Evolutionary conservation across 2,888 invertebrate genomes (phyloP), one percentile per base, ranked within the genome.

Genomic region (Drosophila sordidula): DNA sequence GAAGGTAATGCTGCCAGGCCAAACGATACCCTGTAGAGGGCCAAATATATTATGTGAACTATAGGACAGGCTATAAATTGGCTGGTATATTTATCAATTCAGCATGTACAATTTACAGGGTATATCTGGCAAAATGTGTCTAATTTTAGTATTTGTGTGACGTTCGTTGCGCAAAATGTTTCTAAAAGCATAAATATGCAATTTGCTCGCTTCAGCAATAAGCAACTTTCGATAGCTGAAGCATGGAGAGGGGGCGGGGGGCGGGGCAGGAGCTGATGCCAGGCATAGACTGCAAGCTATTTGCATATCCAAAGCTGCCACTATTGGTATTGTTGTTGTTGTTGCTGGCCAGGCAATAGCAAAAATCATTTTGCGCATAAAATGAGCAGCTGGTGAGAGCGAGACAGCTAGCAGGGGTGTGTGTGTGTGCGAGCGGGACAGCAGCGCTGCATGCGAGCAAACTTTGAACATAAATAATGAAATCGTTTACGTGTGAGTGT

Each of bases 111-210:
- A 32, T 34, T 36, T 5, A 34, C 9, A 49, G 63, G 51, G 45
- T 63, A 36, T 41, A 6, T 16, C 3, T 16, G 38, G 22, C 59
- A 58, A 61, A 70, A 67, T 70, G 63, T 74, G 75, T 78, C 59
- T 73, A 78, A 79, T 76, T 81, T 70, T 39, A 16, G 47, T 38
- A 45, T 61, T 57, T 64, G 50, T 67, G 59, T 25, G 62, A 36
- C 32, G 66, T 36, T 52, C 36, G 56, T 46, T 62, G 51, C 66
- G 57, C 56, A 72, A 79, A 78, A 77, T 71, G 61, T 63, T 70
- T 65, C 58, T 50, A 47, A 51, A 64, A 70, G 52, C 73, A 81
- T 81, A 87, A 87, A 81, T 81, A 84, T 79, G 87, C 81, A 87
- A 84, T 83, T 83, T 83, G 70, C 83, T 67, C 68, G 50, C 34